Conservation (phyloP, 2,797 vertebrate species). For the Furcifer pardalis region DNA sequence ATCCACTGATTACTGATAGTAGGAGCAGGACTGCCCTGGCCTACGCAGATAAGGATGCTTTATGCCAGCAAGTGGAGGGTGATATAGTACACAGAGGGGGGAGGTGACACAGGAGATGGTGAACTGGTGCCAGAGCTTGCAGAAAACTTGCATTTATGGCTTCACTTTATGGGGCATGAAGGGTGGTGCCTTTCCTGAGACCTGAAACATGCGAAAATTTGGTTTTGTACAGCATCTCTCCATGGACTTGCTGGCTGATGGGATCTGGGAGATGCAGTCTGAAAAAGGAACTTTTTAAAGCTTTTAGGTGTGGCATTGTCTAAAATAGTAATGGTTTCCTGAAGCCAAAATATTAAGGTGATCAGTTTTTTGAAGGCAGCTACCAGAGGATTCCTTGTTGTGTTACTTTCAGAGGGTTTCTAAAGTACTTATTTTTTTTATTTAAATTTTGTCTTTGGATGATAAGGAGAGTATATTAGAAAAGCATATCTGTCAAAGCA, state of each 20-base stretch:
- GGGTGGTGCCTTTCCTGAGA: background rate
- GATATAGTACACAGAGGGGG: background rate
- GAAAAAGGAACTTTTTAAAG: background rate
- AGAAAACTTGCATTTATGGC: background rate
- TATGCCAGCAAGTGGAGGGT: conserved; percentile 12
- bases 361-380: background rate
- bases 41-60: conserved; percentile 57
- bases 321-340: background rate
- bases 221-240: background rate
- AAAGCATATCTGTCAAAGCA: background rate
- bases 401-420: background rate
- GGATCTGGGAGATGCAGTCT: background rate
- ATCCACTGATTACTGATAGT: conserved; percentile 44
- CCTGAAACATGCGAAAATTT: background rate
- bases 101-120: background rate
- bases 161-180: background rate
- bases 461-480: background rate
- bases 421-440: too few relatives aligned
- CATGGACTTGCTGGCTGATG: too few relatives aligned
- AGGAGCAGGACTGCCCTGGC: conserved; percentile 44
- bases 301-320: background rate
- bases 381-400: background rate
- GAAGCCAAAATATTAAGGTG: background rate
- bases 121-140: background rate
- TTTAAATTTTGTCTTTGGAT: background rate